Conservation (phyloP, 2,797 vertebrate genomes). For the Anas bernieri region DNA sequence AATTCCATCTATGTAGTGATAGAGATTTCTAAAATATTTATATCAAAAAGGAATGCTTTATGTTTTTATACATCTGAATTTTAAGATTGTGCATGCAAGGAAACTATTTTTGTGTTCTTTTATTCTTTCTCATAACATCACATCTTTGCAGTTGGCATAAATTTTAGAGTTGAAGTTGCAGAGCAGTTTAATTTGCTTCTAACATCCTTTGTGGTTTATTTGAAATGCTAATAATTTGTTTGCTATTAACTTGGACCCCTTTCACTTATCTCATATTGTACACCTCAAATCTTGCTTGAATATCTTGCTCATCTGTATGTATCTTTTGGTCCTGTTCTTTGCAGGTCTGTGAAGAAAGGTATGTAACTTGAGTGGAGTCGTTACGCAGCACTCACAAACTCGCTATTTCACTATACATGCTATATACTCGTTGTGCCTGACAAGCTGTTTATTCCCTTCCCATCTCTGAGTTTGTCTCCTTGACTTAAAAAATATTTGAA, state of each 20-base stretch:
- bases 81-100: not conserved
- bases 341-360: not conserved
- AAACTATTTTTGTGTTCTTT: not conserved
- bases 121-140: not conserved
- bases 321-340: not conserved
- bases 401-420: not conserved
- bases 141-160: not conserved
- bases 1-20: not conserved
- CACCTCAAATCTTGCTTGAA: not conserved
- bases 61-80: not conserved
- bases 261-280: not conserved
- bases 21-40: not conserved
- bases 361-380: fast-evolving
- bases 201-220: not conserved
- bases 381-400: not conserved
- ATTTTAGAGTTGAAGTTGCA: conserved; percentile 3
- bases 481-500: not conserved
- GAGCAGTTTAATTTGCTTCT: not conserved
- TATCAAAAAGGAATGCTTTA: not conserved
- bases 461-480: not conserved
- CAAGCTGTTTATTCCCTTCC: not conserved
- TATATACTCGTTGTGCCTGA: not conserved
- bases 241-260: not conserved
- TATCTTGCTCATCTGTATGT: not conserved
- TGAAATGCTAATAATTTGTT: conserved; percentile 13